These are phyloP conservation scores for Cordylochernes scorpioides DNA, from an alignment of 2,888 invertebrate genomes.

Conservation along the genomic window DNA sequence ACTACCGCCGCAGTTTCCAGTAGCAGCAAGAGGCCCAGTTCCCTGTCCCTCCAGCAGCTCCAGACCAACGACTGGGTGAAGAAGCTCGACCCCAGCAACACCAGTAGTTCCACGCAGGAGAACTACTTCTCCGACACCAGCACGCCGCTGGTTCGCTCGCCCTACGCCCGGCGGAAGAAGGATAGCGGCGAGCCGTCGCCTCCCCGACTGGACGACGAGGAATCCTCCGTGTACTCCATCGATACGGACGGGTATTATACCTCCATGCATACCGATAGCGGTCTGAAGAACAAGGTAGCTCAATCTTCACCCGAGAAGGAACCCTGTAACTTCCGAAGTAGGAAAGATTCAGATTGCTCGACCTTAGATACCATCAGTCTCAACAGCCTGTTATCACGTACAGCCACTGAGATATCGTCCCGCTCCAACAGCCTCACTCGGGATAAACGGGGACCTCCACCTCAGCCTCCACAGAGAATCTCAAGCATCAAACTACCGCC, in stretches of 20 bases:
- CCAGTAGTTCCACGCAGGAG: conserved; percentile 7
- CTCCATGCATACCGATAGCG: conserved; percentile 86
- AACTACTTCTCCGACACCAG: conserved; percentile 2
- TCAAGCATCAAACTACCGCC: conserved; percentile 11
- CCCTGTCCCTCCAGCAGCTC: not conserved
- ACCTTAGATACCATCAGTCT: conserved; percentile 13
- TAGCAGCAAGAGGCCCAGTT: no score
- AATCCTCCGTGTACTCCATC: conserved; percentile 73
- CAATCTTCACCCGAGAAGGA: conserved; percentile 18
- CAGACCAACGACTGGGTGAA: not conserved
- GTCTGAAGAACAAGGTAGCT: conserved; percentile 26
- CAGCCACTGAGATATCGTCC: conserved; percentile 12
- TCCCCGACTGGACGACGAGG: conserved; percentile 31
- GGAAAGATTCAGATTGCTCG: conserved; percentile 11
- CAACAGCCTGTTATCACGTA: conserved; percentile 13
- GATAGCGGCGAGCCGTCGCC: not conserved
- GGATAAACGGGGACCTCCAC: conserved; percentile 4
- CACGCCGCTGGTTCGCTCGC: conserved; percentile 9
- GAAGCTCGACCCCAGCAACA: not conserved
- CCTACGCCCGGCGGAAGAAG: conserved; percentile 5
- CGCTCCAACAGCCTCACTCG: conserved; percentile 6
- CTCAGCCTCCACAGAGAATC: conserved; percentile 14
- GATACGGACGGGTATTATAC: conserved; percentile 95
- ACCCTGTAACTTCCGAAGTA: conserved; percentile 3
- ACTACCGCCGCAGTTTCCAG: no score